Base-by-base conservation (phyloP, 2,888 invertebrate species). In the Halocaridina rubra region DNA sequence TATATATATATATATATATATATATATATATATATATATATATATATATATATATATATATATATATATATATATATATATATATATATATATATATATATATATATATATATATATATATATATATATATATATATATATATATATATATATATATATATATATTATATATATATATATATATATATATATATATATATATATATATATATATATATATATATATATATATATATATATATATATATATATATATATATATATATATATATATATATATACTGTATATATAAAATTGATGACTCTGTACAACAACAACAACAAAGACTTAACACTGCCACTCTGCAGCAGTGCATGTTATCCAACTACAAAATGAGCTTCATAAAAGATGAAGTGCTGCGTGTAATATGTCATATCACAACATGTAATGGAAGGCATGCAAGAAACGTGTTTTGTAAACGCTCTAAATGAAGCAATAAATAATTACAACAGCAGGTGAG, bases 391-490 rank as follows among this genome's bases (percentile, higher is more conserved):
- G 3, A 53, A 19, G 19, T 53, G 53, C n/a, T n/a, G n/a, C n/a
- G n/a, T n/a, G n/a, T n/a, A n/a, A n/a, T n/a, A n/a, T n/a, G n/a
- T n/a, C 61, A 71, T 30, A 71, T 30, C 29, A 30, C 71, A 53
- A 53, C 53, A 53, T 53, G 53, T 53, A 53, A 53, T 39, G 30
- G 46, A 67, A 29, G 69, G 69, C 82, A 84, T 84, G 82, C 82
- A 84, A 71, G 82, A n/a, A n/a, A 77, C 59, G 72, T 84, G 82
- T 84, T 78, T 27, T 72, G 82, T 69, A 46, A n/a, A 84, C 78
- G 78, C 78, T 84, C 53, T 82, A 59, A 39, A 46, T 39, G 24
- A 78, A 84, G 82, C 82, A 77, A 59, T 53, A n/a, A n/a, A n/a
- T n/a, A n/a, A n/a, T n/a, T n/a, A 84, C 57, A 53, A 77, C 76